Evolutionary conservation across 1,140 invertebrate species (phyloP), one percentile per base, ranked within the genome.

Genomic region (Anastrepha ludens): DNA sequence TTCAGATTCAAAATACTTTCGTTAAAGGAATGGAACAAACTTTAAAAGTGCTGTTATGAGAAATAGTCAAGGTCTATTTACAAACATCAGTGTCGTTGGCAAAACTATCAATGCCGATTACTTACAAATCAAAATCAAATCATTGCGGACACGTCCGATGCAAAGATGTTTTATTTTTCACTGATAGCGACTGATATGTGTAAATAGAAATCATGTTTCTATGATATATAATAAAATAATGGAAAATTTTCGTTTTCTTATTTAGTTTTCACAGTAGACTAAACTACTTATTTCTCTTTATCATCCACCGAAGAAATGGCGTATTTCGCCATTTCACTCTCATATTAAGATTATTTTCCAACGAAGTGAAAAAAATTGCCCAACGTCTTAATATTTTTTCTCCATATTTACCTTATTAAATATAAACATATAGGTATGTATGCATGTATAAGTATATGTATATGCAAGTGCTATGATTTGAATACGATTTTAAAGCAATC

Each of bases 341-440:
- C 39, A 3, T 29, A 67, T 81, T 55, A 81, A n/a, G 6, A 47
- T 20, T 81, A 2, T 58, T 50, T 81, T 58, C 29, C 90, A 91
- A 92, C 91, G 91, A 92, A 92, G 91, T 92, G 91, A 91, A 90
- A 92, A 92, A 92, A 89, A 90, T 91, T 92, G 91, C 91, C 91
- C 91, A 91, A 88, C 64, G 11, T 50, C 17, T 15, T 62, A 17
- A 39, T 39, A 29, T 29, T 67, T 13, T 39, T 39, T 29, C n/a
- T 29, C 20, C 20, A 41, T 67, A 67, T 39, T 11, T 67, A 39
- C 29, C 29, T 29, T 29, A 29, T 29, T 29, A 29, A 29, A 29
- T 29, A 29, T 29, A 29, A 29, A 29, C 29, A 29, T 29, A 29
- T 29, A n/a, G n/a, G n/a, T n/a, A 29, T 29, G 29, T 29, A 29